Conservation (phyloP, 2,797 vertebrate species). For the Ficedula albicollis region DNA sequence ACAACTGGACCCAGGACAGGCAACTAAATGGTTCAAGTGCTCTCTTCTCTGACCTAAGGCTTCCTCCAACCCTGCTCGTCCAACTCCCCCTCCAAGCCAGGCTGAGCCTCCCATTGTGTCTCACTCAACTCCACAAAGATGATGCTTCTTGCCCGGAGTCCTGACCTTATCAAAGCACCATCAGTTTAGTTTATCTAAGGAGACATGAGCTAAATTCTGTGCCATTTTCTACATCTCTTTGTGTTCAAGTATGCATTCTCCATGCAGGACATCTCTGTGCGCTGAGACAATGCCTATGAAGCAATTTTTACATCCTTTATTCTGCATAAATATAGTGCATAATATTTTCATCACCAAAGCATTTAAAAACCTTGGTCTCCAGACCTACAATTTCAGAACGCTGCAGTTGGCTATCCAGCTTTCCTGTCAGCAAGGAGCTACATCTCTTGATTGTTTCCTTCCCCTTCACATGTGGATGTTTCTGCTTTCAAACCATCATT, state of each 20-base stretch:
- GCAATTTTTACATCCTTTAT: neutral
- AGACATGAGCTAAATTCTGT: neutral
- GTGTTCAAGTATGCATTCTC: accelerated
- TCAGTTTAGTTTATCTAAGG: neutral
- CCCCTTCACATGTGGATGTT: neutral
- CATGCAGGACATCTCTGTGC: accelerated
- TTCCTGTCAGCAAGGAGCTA: neutral
- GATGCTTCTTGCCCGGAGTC: neutral
- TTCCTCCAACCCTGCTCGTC: neutral
- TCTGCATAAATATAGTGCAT: neutral
- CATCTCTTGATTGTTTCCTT: neutral
- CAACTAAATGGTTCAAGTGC: neutral
- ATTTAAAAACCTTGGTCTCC: neutral
- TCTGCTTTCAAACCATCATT: neutral
- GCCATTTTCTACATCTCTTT: neutral
- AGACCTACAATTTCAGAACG: neutral
- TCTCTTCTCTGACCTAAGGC: neutral
- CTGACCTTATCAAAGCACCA: neutral
- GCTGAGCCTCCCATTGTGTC: neutral
- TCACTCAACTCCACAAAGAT: neutral
- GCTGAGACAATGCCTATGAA: neutral
- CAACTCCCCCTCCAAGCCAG: neutral
- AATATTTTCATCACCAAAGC: neutral
- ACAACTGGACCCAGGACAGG: neutral
- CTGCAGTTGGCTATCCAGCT: neutral